Evolutionary conservation across 2,888 invertebrate genomes (phyloP), one percentile per base, ranked within the genome.

Genomic region (Strigamia crassipes): DNA sequence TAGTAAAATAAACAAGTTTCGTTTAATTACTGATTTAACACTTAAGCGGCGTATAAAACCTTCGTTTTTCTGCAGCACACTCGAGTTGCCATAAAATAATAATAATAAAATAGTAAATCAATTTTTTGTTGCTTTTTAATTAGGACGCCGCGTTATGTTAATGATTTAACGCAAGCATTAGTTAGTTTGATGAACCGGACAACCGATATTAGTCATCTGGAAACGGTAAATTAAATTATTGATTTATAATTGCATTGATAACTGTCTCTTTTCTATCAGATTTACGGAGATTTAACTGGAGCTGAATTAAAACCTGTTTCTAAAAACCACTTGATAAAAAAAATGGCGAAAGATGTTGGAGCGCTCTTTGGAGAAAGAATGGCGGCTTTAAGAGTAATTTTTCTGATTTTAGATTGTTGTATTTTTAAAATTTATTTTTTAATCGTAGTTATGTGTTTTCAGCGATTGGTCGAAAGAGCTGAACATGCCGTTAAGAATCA

Each of bases 161-260:
- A 73, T 15, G 73, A 73, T 73, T 31, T 73, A 23, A 13, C 27
- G 9, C 5, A 27, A 27, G 73, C 73, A 15, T 10, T 73, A n/a
- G 73, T 73, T 73, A 73, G 73, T 13, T 73, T 73, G 27, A 73
- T 73, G 73, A 73, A 73, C 73, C 23, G 73, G 73, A 73, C 73
- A 31, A 27, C 73, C 27, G 15, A 73, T 73, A 73, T 73, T 31
- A 73, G 13, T 73, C 73, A 31, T 12, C 31, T 73, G n/a, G 73
- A 73, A 73, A 73, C n/a, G 31, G 73, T 73, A 73, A 73, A 10
- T n/a, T 23, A 73, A 27, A 27, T 27, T 27, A 31, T 56, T 6
- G 1, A 56, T 12, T n/a, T n/a, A 27, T 27, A 27, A 23, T 61
- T 23, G 18, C 21, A 61, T 18, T 10, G 3, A 18, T 18, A 51